Base-by-base conservation (phyloP, 2,113 vertebrate genomes). In the Cynopterus brachyotis region DNA sequence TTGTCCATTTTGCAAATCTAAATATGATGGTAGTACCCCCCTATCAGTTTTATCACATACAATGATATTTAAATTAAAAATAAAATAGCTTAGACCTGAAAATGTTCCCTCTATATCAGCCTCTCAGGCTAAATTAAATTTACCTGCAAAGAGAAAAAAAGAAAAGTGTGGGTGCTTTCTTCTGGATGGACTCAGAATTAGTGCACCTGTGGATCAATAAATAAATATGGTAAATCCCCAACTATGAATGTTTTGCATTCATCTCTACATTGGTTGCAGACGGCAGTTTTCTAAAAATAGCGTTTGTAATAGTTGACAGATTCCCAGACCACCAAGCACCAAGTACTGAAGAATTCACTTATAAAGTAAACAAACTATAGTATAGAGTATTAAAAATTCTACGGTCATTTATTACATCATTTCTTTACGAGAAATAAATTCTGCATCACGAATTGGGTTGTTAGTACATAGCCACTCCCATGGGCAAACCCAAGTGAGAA, bases 1-100 rank as follows among this genome's bases (percentile, higher is more conserved):
- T 50, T 95, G 95, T 89, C 94, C 94, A 35, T 78, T 97, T 94
- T 76, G 82, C 76, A 75, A 73, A 82, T 75, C 66, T 59, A 62
- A 88, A 57, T 45, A 26, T 45, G 32, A 59, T 83, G 47, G 70
- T 64, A 64, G 55, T 55, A 69, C 26, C 47, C 59, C 59, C 45
- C 42, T 78, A 59, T 82, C 81, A 70, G 60, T 69, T 55, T 82
- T 93, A 91, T 35, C 22, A 26, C 35, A 81, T 73, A 19, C 73
- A 59, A 28, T 45, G 80, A 37, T 45, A 64, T 67, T 83, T 82
- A 55, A 72, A 89, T 35, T 37, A 53, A 22, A 81, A 66, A 37
- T 57, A 26, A 75, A 45, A 37, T 28, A 70, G 45, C 45, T 92
- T 64, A 35, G 20, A 87, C 19, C 42, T 81, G 50, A 82, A 95